phyloP scores from a whole-genome alignment of 1,140 invertebrate species.

The Eumeta japonica region DNA sequence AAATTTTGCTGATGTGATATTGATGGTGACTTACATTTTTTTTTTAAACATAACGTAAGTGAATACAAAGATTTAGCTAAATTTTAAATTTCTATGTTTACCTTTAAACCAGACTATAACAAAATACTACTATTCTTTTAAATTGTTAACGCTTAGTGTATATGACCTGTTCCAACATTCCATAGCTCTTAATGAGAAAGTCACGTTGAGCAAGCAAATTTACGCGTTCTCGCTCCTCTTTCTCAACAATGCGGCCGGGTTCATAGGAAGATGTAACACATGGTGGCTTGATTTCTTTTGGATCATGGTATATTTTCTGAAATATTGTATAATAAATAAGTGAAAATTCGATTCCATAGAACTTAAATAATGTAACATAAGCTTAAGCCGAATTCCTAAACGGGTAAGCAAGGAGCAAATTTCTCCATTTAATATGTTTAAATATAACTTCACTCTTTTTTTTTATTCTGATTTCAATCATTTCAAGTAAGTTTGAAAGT shows the following conservation, averaged over 20 bases:
- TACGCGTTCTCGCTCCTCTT: constrained; percentile 64
- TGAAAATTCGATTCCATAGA: no score
- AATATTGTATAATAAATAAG: no score
- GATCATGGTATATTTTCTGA: not conserved
- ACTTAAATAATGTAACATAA: no score
- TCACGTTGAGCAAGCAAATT: constrained; percentile 61
- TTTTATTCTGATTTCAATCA: not conserved
- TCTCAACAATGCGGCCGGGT: constrained; percentile 63
- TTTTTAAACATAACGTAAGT: no score
- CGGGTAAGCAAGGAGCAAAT: not conserved
- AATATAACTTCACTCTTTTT: not conserved
- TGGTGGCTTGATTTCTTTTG: constrained; percentile 28
- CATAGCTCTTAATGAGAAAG: constrained; percentile 63
- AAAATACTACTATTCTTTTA: not conserved
- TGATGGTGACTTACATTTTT: no score
- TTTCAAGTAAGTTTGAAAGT: not conserved
- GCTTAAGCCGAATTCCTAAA: not conserved
- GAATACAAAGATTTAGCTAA: constrained; percentile 7
- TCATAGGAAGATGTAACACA: constrained; percentile 62
- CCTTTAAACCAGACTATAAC: no score
- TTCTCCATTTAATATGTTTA: not conserved
- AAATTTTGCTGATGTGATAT: no score
- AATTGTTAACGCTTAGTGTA: not conserved
- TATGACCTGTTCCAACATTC: constrained; percentile 61
- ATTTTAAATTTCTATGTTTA: no score